phyloP scores from a whole-genome alignment of 2,888 invertebrate species.

The Tenodera sinensis region DNA sequence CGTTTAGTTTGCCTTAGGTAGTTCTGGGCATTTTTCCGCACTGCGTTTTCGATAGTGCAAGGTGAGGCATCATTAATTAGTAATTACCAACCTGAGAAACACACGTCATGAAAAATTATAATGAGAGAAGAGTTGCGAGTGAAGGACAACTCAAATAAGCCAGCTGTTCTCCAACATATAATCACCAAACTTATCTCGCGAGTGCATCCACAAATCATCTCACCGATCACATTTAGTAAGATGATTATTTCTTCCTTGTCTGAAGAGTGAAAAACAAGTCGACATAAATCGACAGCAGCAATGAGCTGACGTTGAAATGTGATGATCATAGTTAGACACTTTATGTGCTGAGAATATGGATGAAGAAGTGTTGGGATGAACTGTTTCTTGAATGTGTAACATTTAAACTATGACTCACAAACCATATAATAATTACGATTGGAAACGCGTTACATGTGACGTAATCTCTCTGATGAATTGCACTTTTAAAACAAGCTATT shows the following conservation, averaged over 20 bases:
- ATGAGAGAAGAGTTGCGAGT: not conserved
- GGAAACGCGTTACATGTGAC: too few species aligned
- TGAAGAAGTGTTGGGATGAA: not conserved
- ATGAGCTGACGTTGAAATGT: not conserved
- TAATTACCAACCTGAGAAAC: slow-evolving; percentile 20
- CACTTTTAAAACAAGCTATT: too few species aligned
- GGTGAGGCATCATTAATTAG: slow-evolving; percentile 5
- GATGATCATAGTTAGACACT: not conserved
- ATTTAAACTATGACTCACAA: not conserved
- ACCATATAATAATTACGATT: too few species aligned
- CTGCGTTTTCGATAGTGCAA: not conserved
- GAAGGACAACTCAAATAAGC: not conserved
- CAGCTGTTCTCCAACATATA: not conserved
- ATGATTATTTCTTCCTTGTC: not conserved
- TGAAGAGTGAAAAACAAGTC: not conserved
- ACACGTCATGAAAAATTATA: not conserved
- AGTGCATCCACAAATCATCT: not conserved
- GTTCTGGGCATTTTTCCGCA: not conserved
- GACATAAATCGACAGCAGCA: not conserved
- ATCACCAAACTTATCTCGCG: not conserved
- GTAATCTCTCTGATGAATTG: too few species aligned
- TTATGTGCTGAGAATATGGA: not conserved
- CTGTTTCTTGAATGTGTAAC: not conserved
- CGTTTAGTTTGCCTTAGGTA: not conserved
- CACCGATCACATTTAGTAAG: not conserved